Evolutionary conservation across 2,797 vertebrate species (phyloP), one percentile per base, ranked within the genome.

Genomic region (Clarias platycephalus): DNA sequence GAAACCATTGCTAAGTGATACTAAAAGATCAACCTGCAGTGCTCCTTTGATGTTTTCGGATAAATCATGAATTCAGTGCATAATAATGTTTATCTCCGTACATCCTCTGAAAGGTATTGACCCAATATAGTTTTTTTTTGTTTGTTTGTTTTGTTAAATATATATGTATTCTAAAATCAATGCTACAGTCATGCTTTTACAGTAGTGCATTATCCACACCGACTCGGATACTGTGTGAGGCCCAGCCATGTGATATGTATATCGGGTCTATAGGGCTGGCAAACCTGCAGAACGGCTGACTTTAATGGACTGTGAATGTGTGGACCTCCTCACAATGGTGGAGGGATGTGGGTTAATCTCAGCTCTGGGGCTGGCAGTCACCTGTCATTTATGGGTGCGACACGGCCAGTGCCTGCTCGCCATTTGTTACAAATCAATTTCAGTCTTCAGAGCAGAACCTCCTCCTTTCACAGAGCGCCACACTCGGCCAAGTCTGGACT

Each of bases 361-460:
- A 87, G 88, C 86, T 82, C 76, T 64, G 71, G 62, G 85, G 74
- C 80, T 85, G 83, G 80, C 82, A 85, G 82, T 90, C 88, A 87
- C 86, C 85, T 88, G 89, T 83, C 82, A 87, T 88, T 90, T 86
- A 80, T 83, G 84, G 71, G 75, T 55, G 70, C 71, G 78, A 87
- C 74, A 85, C 28, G 81, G 82, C 82, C 68, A 58, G 68, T 86
- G 70, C 75, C 84, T 86, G 74, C 84, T 75, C 37, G 63, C 64
- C 80, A 75, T 89, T 89, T 89, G 75, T 76, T 86, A 81, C 83
- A 81, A 90, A 89, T 89, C 88, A 86, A 86, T 87, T 88, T 84
- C 74, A 84, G 49, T 68, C 70, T 31, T 87, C 72, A 44, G 81
- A 82, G 84, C 79, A 84, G 82, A 88, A 86, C 80, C 75, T 71